A percentile compares a stretch with the other conserved stretches of the same genome.
Evolutionary conservation across 2,113 vertebrate species (phyloP).

Genomic region (Calyptomena viridis): DNA sequence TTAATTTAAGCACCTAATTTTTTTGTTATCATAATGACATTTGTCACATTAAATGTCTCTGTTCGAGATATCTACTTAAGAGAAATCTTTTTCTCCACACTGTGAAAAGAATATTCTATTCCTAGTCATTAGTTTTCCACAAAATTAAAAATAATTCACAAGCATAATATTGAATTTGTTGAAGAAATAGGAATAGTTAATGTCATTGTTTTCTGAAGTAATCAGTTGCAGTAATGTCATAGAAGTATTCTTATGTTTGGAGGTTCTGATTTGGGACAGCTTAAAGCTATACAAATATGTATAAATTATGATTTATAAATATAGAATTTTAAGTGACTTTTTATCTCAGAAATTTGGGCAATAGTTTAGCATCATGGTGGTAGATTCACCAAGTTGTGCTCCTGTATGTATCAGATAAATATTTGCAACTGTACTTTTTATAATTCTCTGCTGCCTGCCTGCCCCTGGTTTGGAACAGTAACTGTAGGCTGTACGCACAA

Average conservation of each 20-base stretch:
- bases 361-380: background rate
- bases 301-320: background rate
- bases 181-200: background rate
- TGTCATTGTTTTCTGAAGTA: background rate
- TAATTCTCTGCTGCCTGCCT: background rate
- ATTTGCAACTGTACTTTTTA: background rate
- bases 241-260: background rate
- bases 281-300: background rate
- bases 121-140: background rate
- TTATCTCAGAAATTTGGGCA: background rate
- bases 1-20: background rate
- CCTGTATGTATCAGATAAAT: background rate
- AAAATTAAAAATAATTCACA: background rate
- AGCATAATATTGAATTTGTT: background rate
- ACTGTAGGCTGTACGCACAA: background rate
- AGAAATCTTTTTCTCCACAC: background rate
- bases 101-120: background rate
- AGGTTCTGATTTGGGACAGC: background rate
- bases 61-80: background rate
- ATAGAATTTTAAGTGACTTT: background rate
- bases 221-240: background rate
- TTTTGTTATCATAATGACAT: background rate
- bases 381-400: background rate
- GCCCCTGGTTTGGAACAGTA: accelerated
- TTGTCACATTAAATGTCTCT: background rate